Conservation (phyloP, 2,113 vertebrate species). For the Cololabis saira region DNA sequence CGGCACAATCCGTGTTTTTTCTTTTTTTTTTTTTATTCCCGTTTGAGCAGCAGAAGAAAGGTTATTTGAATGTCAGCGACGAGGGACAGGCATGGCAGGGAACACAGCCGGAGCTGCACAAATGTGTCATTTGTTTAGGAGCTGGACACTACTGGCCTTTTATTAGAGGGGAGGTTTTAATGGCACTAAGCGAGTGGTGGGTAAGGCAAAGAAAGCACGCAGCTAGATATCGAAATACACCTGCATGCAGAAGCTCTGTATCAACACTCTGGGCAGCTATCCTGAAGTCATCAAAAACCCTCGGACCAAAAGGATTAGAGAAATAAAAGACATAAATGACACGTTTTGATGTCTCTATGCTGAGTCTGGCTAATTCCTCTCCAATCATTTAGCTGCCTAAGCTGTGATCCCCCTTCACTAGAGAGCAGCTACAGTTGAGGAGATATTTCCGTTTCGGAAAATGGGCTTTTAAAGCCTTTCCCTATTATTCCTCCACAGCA, state of each 20-base stretch:
- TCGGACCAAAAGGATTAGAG: conserved; percentile 58
- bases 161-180: conserved; percentile 53
- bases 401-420: conserved; percentile 63
- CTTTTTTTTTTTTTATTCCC: conserved; percentile 68
- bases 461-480: conserved; percentile 50
- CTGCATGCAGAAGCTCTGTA: conserved; percentile 49
- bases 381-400: conserved; percentile 60
- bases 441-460: conserved; percentile 62
- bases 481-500: conserved; percentile 61
- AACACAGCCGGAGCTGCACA: conserved; percentile 67
- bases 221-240: conserved; percentile 43
- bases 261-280: conserved; percentile 52
- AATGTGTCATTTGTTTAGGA: conserved; percentile 77
- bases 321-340: conserved; percentile 62
- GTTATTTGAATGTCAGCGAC: conserved; percentile 82
- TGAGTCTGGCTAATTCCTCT: conserved; percentile 61
- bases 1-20: conserved; percentile 69
- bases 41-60: conserved; percentile 74
- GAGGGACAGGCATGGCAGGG: conserved; percentile 68
- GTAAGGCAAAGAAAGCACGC: conserved; percentile 38
- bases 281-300: conserved; percentile 59
- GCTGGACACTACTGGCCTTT: conserved; percentile 64
- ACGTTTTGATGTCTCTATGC: conserved; percentile 65
- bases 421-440: conserved; percentile 59
- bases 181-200: conserved; percentile 50